Evolutionary conservation across 2,888 invertebrate species (phyloP).

Genomic region (Stenodema calcarata): DNA sequence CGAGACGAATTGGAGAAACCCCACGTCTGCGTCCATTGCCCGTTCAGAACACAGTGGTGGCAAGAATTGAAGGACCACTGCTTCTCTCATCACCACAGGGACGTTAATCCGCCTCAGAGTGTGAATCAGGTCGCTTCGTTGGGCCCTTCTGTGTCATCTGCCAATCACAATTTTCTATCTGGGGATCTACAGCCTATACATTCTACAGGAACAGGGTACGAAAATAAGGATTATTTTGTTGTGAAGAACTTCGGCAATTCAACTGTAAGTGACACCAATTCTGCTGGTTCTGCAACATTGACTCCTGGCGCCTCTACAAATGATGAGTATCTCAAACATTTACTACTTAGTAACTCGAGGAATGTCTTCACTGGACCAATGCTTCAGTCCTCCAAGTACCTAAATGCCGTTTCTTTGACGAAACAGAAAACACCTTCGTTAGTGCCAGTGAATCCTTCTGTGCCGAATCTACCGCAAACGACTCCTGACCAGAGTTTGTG

Average conservation of each 20-base stretch:
- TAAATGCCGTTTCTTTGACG: background rate
- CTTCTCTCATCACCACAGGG: background rate
- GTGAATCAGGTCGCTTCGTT: background rate
- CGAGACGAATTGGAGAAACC: background rate
- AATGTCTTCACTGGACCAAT: background rate
- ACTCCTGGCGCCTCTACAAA: background rate
- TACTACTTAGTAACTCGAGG: background rate
- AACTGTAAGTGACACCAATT: background rate
- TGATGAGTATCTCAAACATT: background rate
- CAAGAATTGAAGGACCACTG: constrained; percentile 25
- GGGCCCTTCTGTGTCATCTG: background rate
- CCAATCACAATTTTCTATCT: background rate
- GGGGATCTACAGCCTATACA: background rate
- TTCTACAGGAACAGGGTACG: background rate
- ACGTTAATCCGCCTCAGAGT: background rate
- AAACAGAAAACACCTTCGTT: background rate
- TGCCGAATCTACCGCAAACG: background rate
- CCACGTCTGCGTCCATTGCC: constrained; percentile 8
- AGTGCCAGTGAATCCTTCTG: background rate
- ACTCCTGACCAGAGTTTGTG: background rate
- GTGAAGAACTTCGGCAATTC: background rate
- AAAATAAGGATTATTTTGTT: background rate
- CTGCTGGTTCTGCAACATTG: background rate
- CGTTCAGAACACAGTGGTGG: background rate
- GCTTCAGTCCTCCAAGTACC: background rate